Evolutionary conservation across 1,140 invertebrate genomes (phyloP).

Genomic region (Drosophila lowei): DNA sequence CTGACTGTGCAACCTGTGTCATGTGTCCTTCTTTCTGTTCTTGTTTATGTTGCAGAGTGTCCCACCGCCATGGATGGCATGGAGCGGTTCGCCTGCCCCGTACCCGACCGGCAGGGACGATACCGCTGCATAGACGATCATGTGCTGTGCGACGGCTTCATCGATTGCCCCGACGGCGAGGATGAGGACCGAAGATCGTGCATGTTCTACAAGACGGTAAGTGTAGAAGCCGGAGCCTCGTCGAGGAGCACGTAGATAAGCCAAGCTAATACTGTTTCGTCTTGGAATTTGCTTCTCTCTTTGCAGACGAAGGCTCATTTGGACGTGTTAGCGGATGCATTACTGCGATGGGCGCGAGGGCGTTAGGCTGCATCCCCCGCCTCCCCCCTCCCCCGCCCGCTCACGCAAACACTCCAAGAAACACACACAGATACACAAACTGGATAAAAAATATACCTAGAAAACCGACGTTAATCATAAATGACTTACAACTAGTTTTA

Average conservation of each 20-base stretch:
- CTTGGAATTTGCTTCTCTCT: conserved; percentile 13
- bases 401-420: conserved; percentile 24
- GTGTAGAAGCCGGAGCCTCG: conserved; percentile 25
- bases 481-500: conserved; percentile 72
- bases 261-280: background rate
- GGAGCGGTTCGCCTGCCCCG: conserved; percentile 96
- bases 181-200: conserved; percentile 96
- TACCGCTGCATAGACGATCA: conserved; percentile 98
- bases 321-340: conserved; percentile 95
- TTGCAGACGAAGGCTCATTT: conserved; percentile 96
- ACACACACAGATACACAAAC: conserved; percentile 23
- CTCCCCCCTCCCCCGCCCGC: conserved; percentile 19
- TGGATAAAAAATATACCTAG: conserved; percentile 42
- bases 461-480: conserved; percentile 61
- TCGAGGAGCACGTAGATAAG: background rate
- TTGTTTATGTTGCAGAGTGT: conserved; percentile 88
- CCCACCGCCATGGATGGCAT: conserved; percentile 95
- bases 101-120: conserved; percentile 93
- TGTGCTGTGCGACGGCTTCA: conserved; percentile 96
- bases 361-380: conserved; percentile 85
- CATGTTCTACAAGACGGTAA: conserved; percentile 99
- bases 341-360: conserved; percentile 95
- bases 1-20: conserved; percentile 44
- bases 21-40: conserved; percentile 6
- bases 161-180: conserved; percentile 96